Evolutionary conservation across 2,797 vertebrate genomes (phyloP).

Genomic region (Furcifer pardalis): DNA sequence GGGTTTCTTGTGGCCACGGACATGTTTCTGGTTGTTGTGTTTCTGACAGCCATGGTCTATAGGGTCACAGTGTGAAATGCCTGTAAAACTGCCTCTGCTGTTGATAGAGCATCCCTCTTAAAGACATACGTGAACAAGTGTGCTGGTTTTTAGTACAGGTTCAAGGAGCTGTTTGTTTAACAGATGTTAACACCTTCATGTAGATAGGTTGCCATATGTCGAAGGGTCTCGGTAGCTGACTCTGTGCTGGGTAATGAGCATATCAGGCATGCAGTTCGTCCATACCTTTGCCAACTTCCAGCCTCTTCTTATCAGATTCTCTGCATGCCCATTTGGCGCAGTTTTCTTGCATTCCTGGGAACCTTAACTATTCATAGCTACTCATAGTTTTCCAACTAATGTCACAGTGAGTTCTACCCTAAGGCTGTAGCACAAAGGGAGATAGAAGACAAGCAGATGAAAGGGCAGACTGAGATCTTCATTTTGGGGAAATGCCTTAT

Average conservation of each 20-base stretch:
- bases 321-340: background rate
- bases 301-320: background rate
- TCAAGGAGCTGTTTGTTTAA: background rate
- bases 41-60: no score
- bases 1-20: no score
- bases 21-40: no score
- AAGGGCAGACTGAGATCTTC: background rate
- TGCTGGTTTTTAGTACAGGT: background rate
- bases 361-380: background rate
- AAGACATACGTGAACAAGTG: background rate
- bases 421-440: background rate
- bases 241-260: background rate
- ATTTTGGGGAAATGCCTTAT: background rate
- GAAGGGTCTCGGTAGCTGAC: background rate
- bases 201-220: background rate
- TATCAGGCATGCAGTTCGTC: background rate
- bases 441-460: background rate
- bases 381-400: fast-evolving
- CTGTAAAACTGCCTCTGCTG: background rate
- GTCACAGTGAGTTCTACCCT: background rate
- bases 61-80: background rate
- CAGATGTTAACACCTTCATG: slow-evolving; percentile 7
- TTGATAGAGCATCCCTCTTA: background rate
- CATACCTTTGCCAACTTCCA: background rate
- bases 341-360: no score